phyloP scores from a whole-genome alignment of 1,140 invertebrate species.

The Papilio machaon region DNA sequence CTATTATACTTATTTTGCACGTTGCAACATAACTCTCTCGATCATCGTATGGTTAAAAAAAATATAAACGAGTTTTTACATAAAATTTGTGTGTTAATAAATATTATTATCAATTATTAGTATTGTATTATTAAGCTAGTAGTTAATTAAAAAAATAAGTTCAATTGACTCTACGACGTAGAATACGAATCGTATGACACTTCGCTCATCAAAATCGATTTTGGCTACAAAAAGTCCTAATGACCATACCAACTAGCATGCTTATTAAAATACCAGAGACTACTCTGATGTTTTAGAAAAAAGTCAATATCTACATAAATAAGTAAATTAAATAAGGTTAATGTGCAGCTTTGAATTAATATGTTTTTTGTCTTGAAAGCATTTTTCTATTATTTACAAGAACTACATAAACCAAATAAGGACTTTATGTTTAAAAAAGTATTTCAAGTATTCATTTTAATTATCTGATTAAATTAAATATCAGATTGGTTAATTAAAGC shows the following conservation, averaged over 20 bases:
- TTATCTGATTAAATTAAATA: conserved; percentile 28
- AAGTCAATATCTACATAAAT: too few relatives aligned
- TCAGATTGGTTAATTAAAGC: conserved; percentile 37
- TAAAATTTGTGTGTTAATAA: neutral
- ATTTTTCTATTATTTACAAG: neutral
- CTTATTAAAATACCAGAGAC: too few relatives aligned
- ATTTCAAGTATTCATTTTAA: neutral
- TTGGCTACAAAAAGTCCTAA: too few relatives aligned
- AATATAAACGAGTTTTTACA: neutral
- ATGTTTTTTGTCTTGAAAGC: neutral
- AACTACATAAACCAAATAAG: neutral
- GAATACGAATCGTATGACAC: too few relatives aligned
- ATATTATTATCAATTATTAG: neutral
- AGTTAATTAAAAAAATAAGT: neutral
- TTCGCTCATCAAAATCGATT: too few relatives aligned
- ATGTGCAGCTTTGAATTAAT: too few relatives aligned
- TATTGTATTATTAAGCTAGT: neutral
- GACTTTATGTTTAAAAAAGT: conserved; percentile 1
- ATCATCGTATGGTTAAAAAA: neutral
- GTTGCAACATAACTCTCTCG: neutral
- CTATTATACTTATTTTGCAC: neutral
- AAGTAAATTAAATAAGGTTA: too few relatives aligned
- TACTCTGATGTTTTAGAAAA: too few relatives aligned
- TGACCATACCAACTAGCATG: too few relatives aligned
- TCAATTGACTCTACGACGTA: too few relatives aligned